These are phyloP conservation scores for Tragulus kanchil DNA, from an alignment of 2,113 vertebrate genomes.

Conservation along the genomic window DNA sequence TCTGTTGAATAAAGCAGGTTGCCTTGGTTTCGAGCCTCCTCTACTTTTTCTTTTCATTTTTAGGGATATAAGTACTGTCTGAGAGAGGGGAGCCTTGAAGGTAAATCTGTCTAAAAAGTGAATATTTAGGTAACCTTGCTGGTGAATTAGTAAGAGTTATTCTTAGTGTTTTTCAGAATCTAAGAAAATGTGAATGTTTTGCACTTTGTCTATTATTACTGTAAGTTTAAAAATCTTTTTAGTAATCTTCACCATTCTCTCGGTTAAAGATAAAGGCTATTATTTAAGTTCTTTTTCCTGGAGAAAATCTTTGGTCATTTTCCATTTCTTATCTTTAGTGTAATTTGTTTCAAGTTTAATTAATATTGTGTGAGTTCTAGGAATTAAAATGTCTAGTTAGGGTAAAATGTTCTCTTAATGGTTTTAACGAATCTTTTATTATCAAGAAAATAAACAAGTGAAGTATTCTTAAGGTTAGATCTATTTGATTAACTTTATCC, in stretches of 20 bases:
- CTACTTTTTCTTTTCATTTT: slow-evolving; percentile 17
- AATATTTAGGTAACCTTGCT: background rate
- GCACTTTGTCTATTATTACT: slow-evolving; percentile 63
- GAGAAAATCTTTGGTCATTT: slow-evolving; percentile 30
- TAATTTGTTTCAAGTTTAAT: slow-evolving; percentile 58
- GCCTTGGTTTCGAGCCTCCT: background rate
- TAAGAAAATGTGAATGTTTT: slow-evolving; percentile 63
- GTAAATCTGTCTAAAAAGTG: slow-evolving; percentile 53
- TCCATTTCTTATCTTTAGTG: slow-evolving; percentile 53
- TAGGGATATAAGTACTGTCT: background rate
- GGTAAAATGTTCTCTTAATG: slow-evolving; percentile 13
- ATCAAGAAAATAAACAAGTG: slow-evolving; percentile 57
- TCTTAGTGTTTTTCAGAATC: slow-evolving; percentile 56
- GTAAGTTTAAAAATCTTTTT: slow-evolving; percentile 43
- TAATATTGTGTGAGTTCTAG: slow-evolving; percentile 30
- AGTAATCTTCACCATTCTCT: slow-evolving; percentile 1
- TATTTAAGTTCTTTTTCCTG: slow-evolving; percentile 46
- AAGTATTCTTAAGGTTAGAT: slow-evolving; percentile 55
- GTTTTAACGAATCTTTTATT: slow-evolving; percentile 18
- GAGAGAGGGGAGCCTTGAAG: background rate
- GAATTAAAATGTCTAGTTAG: slow-evolving; percentile 46
- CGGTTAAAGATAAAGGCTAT: slow-evolving; percentile 23
- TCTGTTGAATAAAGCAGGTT: slow-evolving; percentile 52
- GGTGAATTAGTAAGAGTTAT: slow-evolving; percentile 15
- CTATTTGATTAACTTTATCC: slow-evolving; percentile 53